phyloP scores from a whole-genome alignment of 2,888 invertebrate genomes.

The Bembecia ichneumoniformis region DNA sequence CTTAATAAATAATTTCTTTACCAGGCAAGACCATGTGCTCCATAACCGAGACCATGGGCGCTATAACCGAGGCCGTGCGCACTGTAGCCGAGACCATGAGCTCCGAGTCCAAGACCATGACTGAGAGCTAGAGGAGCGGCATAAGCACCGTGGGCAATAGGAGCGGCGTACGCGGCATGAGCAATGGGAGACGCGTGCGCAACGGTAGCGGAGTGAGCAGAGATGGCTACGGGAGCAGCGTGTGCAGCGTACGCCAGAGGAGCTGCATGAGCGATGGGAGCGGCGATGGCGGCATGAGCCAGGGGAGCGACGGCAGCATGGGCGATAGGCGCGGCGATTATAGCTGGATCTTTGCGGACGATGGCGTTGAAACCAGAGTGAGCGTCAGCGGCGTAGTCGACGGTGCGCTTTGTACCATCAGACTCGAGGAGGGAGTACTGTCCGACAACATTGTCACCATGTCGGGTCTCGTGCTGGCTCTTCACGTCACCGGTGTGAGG shows the following conservation, averaged over 20 bases:
- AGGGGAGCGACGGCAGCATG: slow-evolving; percentile 10
- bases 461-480: slow-evolving; percentile 57
- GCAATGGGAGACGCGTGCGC: slow-evolving; percentile 10
- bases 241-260: slow-evolving; percentile 11
- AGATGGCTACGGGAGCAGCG: slow-evolving; percentile 12
- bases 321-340: slow-evolving; percentile 10
- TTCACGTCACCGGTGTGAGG: slow-evolving; percentile 16
- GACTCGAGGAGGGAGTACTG: slow-evolving; percentile 38
- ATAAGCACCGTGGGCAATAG: slow-evolving; percentile 5
- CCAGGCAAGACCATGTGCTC: slow-evolving; percentile 4
- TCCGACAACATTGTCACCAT: slow-evolving; percentile 58
- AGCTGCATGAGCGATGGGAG: slow-evolving; percentile 13
- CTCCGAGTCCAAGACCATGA: slow-evolving; percentile 9
- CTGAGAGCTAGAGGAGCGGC: slow-evolving; percentile 9
- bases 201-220: slow-evolving; percentile 6
- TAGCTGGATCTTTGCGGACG: slow-evolving; percentile 14
- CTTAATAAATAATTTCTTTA: background rate
- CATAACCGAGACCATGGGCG: slow-evolving; percentile 7
- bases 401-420: slow-evolving; percentile 60
- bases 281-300: slow-evolving; percentile 11
- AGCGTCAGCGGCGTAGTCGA: slow-evolving; percentile 42
- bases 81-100: slow-evolving; percentile 5
- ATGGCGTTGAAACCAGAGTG: slow-evolving; percentile 16
- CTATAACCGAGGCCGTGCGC: slow-evolving; percentile 5
- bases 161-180: slow-evolving; percentile 7